Evolutionary conservation across 2,888 invertebrate genomes (phyloP), one percentile per base, ranked within the genome.

Genomic region (Archaeoteleia sp.): DNA sequence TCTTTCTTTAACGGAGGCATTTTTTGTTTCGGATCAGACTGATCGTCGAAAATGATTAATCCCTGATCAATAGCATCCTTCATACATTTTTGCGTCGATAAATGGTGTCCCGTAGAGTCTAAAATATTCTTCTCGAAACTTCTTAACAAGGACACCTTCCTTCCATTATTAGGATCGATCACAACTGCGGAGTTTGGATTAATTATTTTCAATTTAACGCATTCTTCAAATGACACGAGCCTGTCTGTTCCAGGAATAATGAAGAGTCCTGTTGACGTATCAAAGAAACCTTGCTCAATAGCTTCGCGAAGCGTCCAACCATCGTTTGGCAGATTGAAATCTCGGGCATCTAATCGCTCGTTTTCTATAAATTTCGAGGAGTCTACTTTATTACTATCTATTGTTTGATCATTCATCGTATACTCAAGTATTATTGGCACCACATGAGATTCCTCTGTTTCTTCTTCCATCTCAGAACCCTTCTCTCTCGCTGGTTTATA

Each of bases 241-340:
- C 95, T 88, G 82, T 96, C 95, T 3, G 96, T 95, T 8, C 93
- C 93, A 1, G 95, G 94, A 70, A 97, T 93, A 9, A 91, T 90
- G 76, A 97, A 95, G 25, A 94, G 86, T 1, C 98, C 97, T 0
- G 90, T 91, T 0, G 89, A 87, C 1, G 96, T 92, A 84, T 97
- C 93, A 75, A 97, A 94, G 1, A 95, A 85, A 51, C 91, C 91
- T 79, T 92, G 91, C 30, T 92, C 88, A 69, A 97, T 95, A 1
- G 96, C 96, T 76, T 95, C 93, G 49, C 89, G 88, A 1, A 97
- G 87, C 55, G 90, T 89, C 93, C 95, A 95, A 1, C 96, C 95
- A 60, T 92, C 93, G 8, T 89, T 88, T 0, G 96, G 96, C 20
- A 96, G 83, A 78, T 95, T 94, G 74, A 93, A 89, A 0, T 91